Conservation (phyloP, 1,140 invertebrate species). For the Tetragnatha versicolor region DNA sequence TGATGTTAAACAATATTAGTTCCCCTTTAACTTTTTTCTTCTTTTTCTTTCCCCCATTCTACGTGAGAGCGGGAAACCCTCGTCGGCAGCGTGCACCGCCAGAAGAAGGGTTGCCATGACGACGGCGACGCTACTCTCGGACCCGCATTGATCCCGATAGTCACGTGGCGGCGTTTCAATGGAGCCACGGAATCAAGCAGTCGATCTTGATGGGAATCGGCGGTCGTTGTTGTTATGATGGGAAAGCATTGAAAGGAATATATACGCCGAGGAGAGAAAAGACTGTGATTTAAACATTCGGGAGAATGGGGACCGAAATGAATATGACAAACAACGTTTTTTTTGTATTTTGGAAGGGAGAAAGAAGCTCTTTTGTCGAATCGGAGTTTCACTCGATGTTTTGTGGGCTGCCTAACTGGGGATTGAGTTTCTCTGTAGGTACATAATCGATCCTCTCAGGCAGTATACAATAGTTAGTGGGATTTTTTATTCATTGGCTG, state of each 20-base stretch:
- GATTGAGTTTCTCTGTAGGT: too few species aligned
- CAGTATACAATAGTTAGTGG: too few species aligned
- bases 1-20: constrained; percentile 21
- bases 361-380: too few species aligned
- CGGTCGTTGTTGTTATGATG: background rate
- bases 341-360: too few species aligned
- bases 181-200: constrained; percentile 3
- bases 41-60: too few species aligned
- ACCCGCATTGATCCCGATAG: background rate
- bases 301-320: background rate
- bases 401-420: too few species aligned
- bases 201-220: background rate
- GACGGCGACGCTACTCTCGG: constrained; percentile 14
- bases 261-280: background rate
- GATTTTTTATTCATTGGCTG: too few species aligned
- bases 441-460: too few species aligned
- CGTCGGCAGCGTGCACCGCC: background rate
- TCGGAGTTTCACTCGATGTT: too few species aligned
- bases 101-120: constrained; percentile 12
- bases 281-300: constrained; percentile 31
- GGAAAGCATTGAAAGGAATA: background rate
- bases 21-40: background rate
- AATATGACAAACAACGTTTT: background rate
- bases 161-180: constrained; percentile 23
- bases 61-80: background rate